Base-by-base conservation (phyloP, 1,140 invertebrate genomes). In the Drosophila nannoptera region DNA sequence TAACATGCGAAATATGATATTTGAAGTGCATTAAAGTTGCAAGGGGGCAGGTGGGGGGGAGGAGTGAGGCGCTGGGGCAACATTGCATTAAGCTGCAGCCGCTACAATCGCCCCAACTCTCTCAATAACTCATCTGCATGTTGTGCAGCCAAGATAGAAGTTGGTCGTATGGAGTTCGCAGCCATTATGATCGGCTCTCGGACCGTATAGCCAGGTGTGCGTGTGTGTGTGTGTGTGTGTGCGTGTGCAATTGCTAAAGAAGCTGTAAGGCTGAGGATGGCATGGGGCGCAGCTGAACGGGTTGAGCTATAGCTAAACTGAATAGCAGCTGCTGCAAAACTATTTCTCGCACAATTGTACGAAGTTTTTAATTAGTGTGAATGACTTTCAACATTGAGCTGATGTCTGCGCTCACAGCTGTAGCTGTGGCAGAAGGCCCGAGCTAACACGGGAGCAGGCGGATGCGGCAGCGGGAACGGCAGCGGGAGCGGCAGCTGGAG, bases 291-390 rank as follows among this genome's bases (percentile, higher is more conserved):
- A 8, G 8, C 14, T n/a, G 6, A 12, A 14, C 45, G 53, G 32
- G 32, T n/a, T 58, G 45, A 38, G 52, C 31, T 32, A 46, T 56
- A 40, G 69, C 66, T 63, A 32, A 64, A 73, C 43, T 65, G 77
- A 66, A 65, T 74, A 73, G 73, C 59, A 84, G 77, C 75, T 75
- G 75, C 78, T 82, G 78, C 77, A 75, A 86, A 81, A 86, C 81
- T 86, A 87, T 86, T 86, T 87, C 77, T 86, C 71, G 73, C 71
- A 86, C 81, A 86, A 86, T 87, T 87, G 82, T 88, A 61, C 73
- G 77, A 88, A 88, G 87, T 88, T 88, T 88, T 88, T 88, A 88
- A 88, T 88, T 88, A 88, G 87, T 88, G 87, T 78, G 78, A 88
- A 88, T 88, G 87, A 78, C 80, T 86, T 88, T 88, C 75, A 81